phyloP scores from a whole-genome alignment of 2,797 vertebrate species.

The Australoheros facetus region DNA sequence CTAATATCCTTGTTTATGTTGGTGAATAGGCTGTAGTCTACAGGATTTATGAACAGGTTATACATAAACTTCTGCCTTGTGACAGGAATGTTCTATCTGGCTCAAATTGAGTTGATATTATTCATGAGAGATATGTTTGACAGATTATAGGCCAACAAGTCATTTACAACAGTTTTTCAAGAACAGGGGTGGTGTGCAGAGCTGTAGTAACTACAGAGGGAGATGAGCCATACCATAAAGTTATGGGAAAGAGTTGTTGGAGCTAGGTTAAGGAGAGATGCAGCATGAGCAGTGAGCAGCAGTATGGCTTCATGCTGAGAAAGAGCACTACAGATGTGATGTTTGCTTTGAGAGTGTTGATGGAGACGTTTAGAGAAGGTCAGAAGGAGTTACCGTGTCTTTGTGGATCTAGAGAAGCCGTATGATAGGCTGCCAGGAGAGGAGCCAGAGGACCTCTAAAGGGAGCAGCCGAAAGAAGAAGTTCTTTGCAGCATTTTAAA shows the following conservation, averaged over 20 bases:
- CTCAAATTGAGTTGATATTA: too few species aligned
- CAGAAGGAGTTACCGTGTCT: background rate
- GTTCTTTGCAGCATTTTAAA: too few species aligned
- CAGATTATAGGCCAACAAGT: too few species aligned
- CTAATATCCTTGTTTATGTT: too few species aligned
- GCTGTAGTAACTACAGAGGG: background rate
- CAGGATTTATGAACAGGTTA: too few species aligned
- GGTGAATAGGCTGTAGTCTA: too few species aligned
- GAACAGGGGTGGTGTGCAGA: background rate
- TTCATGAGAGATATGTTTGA: too few species aligned
- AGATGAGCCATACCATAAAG: background rate
- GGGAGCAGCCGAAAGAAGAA: too few species aligned
- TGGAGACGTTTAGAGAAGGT: background rate
- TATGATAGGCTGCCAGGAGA: accelerated
- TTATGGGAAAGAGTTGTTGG: background rate
- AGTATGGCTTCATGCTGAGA: background rate
- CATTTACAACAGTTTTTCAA: too few species aligned
- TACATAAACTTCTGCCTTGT: too few species aligned
- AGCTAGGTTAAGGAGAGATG: background rate
- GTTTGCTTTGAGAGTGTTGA: background rate
- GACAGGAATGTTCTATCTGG: too few species aligned
- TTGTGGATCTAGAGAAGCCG: background rate
- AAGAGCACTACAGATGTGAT: background rate
- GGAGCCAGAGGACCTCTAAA: too few species aligned
- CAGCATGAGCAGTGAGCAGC: background rate